Conservation (phyloP, 2,113 vertebrate species). For the Lepidothrix coronata region DNA sequence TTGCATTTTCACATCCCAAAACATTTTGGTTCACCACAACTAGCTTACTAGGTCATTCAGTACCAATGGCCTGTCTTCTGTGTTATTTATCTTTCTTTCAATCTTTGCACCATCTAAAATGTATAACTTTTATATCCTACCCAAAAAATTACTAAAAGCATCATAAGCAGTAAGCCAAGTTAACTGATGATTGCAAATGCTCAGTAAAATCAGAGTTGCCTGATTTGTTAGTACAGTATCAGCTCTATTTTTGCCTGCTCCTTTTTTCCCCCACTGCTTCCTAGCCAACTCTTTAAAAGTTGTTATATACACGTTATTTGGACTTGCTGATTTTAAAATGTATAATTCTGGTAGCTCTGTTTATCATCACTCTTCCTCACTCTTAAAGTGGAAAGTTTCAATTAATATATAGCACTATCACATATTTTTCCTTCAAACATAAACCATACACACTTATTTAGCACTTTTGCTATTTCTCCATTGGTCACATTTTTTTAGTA, state of each 20-base stretch:
- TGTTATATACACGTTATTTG: background rate
- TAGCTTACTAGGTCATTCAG: slow-evolving; percentile 15
- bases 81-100: slow-evolving; percentile 15
- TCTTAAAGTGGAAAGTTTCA: background rate
- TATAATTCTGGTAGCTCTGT: background rate
- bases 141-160: background rate
- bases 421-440: background rate
- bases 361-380: background rate
- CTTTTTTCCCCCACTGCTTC: background rate
- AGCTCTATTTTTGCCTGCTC: background rate
- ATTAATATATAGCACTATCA: background rate
- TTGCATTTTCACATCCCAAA: slow-evolving; percentile 22
- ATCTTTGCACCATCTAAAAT: background rate
- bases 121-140: background rate
- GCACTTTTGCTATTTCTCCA: background rate
- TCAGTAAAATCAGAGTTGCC: background rate
- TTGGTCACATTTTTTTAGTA: background rate
- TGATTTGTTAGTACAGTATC: background rate
- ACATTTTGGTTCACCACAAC: slow-evolving; percentile 48
- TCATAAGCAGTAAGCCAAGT: background rate
- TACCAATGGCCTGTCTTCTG: background rate
- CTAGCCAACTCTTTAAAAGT: background rate
- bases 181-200: background rate
- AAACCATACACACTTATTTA: background rate
- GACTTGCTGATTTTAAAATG: background rate